These are phyloP conservation scores for Tenualosa ilisha DNA, from an alignment of 2,797 vertebrate genomes.

Conservation along the genomic window DNA sequence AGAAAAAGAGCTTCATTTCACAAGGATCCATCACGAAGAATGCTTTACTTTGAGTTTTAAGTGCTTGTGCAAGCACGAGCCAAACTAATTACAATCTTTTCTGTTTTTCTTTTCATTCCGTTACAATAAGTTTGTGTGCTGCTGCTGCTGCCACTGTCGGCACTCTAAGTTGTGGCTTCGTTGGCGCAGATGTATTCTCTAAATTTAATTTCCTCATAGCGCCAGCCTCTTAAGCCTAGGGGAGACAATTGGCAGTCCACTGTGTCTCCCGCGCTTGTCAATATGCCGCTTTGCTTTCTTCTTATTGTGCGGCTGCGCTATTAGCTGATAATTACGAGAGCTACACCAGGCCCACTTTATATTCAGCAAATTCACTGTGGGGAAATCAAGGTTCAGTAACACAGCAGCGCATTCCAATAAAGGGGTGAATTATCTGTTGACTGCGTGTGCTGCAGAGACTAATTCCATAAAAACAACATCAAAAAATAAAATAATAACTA, in stretches of 20 bases:
- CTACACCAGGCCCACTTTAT: constrained; percentile 48
- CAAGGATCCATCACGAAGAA: background rate
- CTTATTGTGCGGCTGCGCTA: constrained; percentile 59
- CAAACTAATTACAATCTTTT: constrained; percentile 15
- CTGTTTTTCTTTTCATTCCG: background rate
- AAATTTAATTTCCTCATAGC: constrained; percentile 51
- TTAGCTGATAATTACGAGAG: constrained; percentile 62
- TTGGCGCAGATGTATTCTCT: constrained; percentile 42
- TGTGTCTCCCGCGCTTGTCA: constrained; percentile 50
- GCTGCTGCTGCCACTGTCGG: background rate
- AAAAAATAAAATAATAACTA: constrained; percentile 45
- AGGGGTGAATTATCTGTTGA: constrained; percentile 51
- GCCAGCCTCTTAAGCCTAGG: constrained; percentile 51
- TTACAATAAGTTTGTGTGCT: background rate
- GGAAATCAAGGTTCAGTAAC: constrained; percentile 29
- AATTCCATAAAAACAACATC: constrained; percentile 50
- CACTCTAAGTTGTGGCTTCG: constrained; percentile 2
- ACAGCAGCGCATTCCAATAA: constrained; percentile 41
- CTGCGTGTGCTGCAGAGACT: constrained; percentile 40
- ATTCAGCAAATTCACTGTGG: constrained; percentile 39
- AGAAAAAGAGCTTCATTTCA: background rate
- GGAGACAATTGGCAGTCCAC: constrained; percentile 51
- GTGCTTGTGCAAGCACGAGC: background rate
- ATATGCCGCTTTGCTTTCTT: constrained; percentile 54
- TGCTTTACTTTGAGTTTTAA: background rate